Conservation (phyloP, 2,888 invertebrate species). For the Enoplolaimus lenunculus region DNA sequence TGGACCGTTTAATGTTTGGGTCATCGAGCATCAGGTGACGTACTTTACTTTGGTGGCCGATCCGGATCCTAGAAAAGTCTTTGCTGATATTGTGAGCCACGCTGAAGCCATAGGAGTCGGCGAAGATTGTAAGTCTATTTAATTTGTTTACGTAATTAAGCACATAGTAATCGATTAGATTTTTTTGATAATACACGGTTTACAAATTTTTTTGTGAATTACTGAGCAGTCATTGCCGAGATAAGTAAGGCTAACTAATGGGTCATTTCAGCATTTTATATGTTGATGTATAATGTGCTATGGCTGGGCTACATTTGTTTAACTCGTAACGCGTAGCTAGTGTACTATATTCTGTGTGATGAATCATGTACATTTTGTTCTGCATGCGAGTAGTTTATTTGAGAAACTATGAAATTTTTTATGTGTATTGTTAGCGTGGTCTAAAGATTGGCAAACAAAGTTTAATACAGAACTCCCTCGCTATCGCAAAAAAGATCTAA, state of each 20-base stretch:
- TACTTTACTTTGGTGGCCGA: constrained; percentile 30
- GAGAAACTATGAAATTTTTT: too few species aligned
- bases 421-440: not conserved
- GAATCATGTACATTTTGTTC: too few species aligned
- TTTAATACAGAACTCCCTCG: constrained; percentile 12
- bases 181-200: too few species aligned
- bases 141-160: not conserved
- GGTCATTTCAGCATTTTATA: too few species aligned
- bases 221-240: too few species aligned
- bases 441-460: constrained; percentile 15
- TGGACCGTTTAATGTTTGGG: constrained; percentile 31
- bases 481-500: constrained; percentile 25
- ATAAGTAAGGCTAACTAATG: too few species aligned
- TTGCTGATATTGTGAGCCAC: not conserved
- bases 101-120: not conserved
- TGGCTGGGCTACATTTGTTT: too few species aligned
- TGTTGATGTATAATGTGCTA: too few species aligned
- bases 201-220: too few species aligned
- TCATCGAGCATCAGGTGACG: constrained; percentile 28
- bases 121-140: not conserved
- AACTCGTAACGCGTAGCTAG: too few species aligned
- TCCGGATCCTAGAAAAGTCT: constrained; percentile 13
- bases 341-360: too few species aligned
- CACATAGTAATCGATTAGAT: not conserved
- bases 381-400: too few species aligned